These are phyloP conservation scores for Drosophila rellima DNA, from an alignment of 2,888 invertebrate species.

Conservation along the genomic window DNA sequence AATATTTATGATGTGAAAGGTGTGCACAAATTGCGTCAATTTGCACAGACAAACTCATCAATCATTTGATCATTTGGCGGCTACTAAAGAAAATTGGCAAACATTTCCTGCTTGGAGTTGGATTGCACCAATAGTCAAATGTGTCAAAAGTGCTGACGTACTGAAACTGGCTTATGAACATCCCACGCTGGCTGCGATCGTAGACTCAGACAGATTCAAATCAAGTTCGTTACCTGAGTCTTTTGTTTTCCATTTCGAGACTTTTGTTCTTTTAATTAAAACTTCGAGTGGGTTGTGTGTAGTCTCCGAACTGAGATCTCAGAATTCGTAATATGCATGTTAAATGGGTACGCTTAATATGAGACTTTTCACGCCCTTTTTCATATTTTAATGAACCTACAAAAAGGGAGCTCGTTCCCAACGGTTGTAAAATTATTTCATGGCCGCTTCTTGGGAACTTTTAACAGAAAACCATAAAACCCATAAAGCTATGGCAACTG, in stretches of 20 bases:
- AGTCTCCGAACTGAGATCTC: slow-evolving; percentile 2
- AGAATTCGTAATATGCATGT: slow-evolving; percentile 6
- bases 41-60: slow-evolving; percentile 52
- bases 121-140: slow-evolving; percentile 69
- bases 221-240: slow-evolving; percentile 61
- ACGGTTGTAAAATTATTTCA: slow-evolving; percentile 13
- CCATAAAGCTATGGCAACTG: slow-evolving; percentile 34
- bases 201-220: slow-evolving; percentile 16
- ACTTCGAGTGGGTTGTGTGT: slow-evolving; percentile 4
- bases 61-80: slow-evolving; percentile 47
- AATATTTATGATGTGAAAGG: slow-evolving; percentile 53
- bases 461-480: slow-evolving; percentile 4
- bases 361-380: slow-evolving; percentile 46
- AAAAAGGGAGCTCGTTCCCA: background rate
- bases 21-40: slow-evolving; percentile 64
- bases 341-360: slow-evolving; percentile 17
- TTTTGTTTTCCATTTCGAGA: slow-evolving; percentile 46
- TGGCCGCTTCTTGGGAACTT: slow-evolving; percentile 48
- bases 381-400: slow-evolving; percentile 11
- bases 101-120: slow-evolving; percentile 57
- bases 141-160: slow-evolving; percentile 51
- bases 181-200: slow-evolving; percentile 36
- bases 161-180: slow-evolving; percentile 18
- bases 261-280: slow-evolving; percentile 52
- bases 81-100: slow-evolving; percentile 50